phyloP scores from a whole-genome alignment of 2,888 invertebrate species.

The Hypercompe scribonia region DNA sequence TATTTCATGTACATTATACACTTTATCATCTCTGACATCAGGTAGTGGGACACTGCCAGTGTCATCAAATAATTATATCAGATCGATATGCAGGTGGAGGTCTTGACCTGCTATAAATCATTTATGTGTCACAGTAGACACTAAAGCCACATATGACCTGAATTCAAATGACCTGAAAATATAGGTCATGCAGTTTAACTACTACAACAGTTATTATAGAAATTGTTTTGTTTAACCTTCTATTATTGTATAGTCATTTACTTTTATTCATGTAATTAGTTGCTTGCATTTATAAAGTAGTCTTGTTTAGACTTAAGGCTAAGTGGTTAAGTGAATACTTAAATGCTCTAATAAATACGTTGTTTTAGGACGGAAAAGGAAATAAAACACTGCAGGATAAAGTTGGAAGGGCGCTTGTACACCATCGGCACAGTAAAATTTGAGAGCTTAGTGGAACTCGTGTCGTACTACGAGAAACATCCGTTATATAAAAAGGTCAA shows the following conservation, averaged over 20 bases:
- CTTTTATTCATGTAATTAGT: background rate
- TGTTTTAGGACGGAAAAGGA: conserved; percentile 93
- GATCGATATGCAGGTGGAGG: background rate
- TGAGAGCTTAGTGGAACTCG: conserved; percentile 97
- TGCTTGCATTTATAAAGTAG: background rate
- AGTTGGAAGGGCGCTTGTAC: conserved; percentile 96
- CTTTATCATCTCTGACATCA: background rate
- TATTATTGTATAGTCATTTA: background rate
- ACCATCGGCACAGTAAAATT: conserved; percentile 97
- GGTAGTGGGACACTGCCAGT: background rate
- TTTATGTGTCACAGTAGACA: background rate
- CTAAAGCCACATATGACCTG: no score
- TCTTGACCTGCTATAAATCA: background rate
- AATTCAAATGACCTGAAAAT: background rate
- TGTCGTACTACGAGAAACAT: conserved; percentile 95
- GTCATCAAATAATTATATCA: background rate
- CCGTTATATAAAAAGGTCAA: conserved; percentile 97
- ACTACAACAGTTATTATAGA: background rate
- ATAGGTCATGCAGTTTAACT: background rate
- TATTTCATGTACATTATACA: background rate
- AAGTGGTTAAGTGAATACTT: background rate
- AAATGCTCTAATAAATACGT: background rate
- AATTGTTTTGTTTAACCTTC: background rate
- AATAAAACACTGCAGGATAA: conserved; percentile 98
- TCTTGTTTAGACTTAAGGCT: background rate